phyloP scores from a whole-genome alignment of 35 echinoderm and acorn worm species.

The Nesometra sesokonis region DNA sequence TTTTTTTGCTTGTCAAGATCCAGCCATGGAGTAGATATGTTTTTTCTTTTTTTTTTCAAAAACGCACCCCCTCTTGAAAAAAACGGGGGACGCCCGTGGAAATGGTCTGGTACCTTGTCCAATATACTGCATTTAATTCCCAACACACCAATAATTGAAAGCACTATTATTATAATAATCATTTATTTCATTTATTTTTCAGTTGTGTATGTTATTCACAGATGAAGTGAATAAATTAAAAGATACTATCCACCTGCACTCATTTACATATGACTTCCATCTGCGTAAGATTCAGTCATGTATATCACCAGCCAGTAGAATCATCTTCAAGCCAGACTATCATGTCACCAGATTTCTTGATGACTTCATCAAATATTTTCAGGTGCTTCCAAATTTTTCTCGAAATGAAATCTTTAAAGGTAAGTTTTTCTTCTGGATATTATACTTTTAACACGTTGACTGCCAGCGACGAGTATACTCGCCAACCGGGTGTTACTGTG shows the following conservation, averaged over 20 bases:
- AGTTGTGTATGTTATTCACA: conserved; percentile 87
- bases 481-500: no score
- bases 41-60: no score
- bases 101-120: no score
- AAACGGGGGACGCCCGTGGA: no score
- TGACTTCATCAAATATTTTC: conserved; percentile 67
- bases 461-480: no score
- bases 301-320: conserved; percentile 33
- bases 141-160: no score
- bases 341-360: conserved; percentile 83
- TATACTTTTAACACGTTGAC: no score
- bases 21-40: no score
- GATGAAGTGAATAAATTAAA: conserved; percentile 91
- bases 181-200: conserved; percentile 11
- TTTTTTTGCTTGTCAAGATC: no score
- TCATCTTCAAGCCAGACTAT: conserved; percentile 80
- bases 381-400: conserved; percentile 52
- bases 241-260: conserved; percentile 85
- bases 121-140: no score
- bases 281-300: conserved; percentile 82
- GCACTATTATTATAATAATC: not conserved
- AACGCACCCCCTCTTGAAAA: no score
- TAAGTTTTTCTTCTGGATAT: not conserved
- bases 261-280: conserved; percentile 96
- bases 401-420: conserved; percentile 66